A percentile compares a stretch with the other conserved stretches of the same genome.
These are phyloP conservation scores for Ectobius pallidus DNA, from an alignment of 2,888 invertebrate genomes.

Conservation along the genomic window DNA sequence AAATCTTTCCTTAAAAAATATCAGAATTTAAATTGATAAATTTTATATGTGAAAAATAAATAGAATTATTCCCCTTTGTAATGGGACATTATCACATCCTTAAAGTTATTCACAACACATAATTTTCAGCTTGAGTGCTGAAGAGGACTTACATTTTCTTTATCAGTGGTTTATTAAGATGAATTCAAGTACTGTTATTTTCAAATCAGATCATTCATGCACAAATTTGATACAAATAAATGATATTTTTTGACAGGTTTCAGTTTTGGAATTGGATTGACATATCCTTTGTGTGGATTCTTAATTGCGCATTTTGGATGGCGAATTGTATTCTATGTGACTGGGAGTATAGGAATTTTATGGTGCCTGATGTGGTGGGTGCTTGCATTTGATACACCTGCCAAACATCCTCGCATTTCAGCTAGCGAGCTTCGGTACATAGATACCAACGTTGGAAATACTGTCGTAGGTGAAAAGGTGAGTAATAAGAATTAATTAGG, in stretches of 20 bases:
- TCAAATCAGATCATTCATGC: background rate
- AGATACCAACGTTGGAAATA: conserved; percentile 63
- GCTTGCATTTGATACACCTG: conserved; percentile 71
- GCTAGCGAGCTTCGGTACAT: conserved; percentile 69
- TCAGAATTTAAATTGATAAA: no score
- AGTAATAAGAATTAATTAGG: background rate
- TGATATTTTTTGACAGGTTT: conserved; percentile 67
- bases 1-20: no score
- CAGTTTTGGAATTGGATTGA: conserved; percentile 74
- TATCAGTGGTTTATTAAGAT: no score
- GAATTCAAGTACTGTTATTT: no score
- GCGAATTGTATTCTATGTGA: conserved; percentile 72
- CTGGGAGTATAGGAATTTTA: conserved; percentile 65
- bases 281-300: conserved; percentile 72
- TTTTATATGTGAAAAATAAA: no score
- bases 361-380: conserved; percentile 75
- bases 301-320: conserved; percentile 71
- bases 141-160: no score
- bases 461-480: conserved; percentile 59
- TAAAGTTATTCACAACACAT: no score
- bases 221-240: no score
- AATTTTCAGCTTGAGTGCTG: no score
- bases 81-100: no score
- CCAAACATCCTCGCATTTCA: conserved; percentile 70
- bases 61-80: no score